These are phyloP conservation scores for Cheumatopsyche charites DNA, from an alignment of 1,140 invertebrate species.

Conservation along the genomic window DNA sequence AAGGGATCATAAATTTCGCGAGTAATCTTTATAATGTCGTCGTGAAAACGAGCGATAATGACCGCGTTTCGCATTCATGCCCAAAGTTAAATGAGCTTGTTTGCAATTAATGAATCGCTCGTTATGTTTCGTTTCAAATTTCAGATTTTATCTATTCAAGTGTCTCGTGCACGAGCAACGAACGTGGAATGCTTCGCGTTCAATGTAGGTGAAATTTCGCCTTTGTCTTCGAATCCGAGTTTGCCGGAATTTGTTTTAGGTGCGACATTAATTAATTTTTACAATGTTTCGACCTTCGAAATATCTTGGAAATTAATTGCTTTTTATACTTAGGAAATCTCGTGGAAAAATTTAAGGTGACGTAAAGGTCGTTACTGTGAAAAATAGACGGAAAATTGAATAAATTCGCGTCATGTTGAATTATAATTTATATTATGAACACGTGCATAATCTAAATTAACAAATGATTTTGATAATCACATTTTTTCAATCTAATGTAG, in stretches of 20 bases:
- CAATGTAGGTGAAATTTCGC: too few species aligned
- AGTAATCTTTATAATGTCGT: constrained; percentile 24
- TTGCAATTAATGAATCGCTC: constrained; percentile 6
- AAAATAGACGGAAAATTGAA: constrained; percentile 17
- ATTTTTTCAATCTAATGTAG: too few species aligned
- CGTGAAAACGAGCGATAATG: constrained; percentile 5
- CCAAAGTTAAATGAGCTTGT: constrained; percentile 1
- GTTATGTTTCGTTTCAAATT: constrained; percentile 18
- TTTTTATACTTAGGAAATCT: too few species aligned
- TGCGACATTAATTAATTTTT: too few species aligned
- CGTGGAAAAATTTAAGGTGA: background rate
- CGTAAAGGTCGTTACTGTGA: background rate
- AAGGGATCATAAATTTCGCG: constrained; percentile 1
- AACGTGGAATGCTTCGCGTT: too few species aligned
- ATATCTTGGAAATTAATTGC: background rate
- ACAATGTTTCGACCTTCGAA: too few species aligned
- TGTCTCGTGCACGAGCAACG: too few species aligned
- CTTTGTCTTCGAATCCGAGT: too few species aligned
- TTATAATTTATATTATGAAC: background rate
- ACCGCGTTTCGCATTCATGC: constrained; percentile 1
- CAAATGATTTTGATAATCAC: too few species aligned
- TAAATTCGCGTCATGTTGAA: constrained; percentile 12
- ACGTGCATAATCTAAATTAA: too few species aligned
- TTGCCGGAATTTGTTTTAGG: too few species aligned
- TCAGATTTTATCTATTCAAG: background rate